phyloP scores from a whole-genome alignment of 2,113 vertebrate genomes.

The Marmota monax region DNA sequence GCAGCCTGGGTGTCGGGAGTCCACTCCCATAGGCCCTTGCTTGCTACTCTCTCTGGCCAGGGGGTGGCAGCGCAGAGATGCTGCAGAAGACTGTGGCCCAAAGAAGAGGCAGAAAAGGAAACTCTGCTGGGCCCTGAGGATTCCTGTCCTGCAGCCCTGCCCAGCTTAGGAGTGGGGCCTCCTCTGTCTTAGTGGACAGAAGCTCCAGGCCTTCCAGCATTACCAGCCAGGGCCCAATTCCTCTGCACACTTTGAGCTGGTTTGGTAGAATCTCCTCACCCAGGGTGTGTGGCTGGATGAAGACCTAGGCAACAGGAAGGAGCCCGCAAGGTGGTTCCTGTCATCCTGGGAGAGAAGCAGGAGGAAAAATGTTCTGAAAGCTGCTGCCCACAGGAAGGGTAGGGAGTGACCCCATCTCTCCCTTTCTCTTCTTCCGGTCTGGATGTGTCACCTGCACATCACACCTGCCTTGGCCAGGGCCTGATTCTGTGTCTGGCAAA shows the following conservation, averaged over 20 bases:
- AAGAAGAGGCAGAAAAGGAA: neutral
- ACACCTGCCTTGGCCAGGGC: neutral
- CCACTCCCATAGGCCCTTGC: neutral
- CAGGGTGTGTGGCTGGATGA: neutral
- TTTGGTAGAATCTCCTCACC: neutral
- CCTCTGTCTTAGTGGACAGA: neutral
- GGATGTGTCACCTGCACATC: rapidly evolving
- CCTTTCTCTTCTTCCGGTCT: neutral
- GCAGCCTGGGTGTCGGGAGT: neutral
- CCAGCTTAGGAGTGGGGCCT: neutral
- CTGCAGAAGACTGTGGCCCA: neutral
- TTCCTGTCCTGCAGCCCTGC: neutral
- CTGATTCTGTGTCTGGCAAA: neutral
- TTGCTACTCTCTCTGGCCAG: conserved; percentile 48
- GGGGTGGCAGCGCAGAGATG: conserved; percentile 72
- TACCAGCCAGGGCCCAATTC: rapidly evolving
- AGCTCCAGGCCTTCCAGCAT: neutral
- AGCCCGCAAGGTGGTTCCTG: neutral
- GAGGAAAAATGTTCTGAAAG: neutral
- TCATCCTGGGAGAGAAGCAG: neutral
- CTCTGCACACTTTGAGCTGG: neutral
- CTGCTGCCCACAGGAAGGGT: neutral
- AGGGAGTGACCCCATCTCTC: neutral
- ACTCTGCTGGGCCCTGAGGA: neutral
- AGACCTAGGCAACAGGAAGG: neutral